phyloP scores from a whole-genome alignment of 2,888 invertebrate genomes.

The Lymantria dispar region DNA sequence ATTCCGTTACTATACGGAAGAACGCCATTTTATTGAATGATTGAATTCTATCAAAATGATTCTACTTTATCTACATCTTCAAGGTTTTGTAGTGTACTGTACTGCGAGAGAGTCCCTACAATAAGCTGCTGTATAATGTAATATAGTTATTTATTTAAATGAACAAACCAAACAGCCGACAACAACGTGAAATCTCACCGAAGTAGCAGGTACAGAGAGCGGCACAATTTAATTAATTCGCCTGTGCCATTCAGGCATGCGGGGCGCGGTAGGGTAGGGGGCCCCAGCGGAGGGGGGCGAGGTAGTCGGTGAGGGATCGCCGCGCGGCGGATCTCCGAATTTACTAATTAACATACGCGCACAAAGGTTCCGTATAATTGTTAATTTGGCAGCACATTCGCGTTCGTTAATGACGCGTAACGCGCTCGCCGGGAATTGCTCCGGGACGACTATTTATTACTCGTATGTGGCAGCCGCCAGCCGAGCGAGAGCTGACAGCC shows the following conservation, averaged over 20 bases:
- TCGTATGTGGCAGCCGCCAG: slow-evolving; percentile 62
- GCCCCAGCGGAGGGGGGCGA: slow-evolving; percentile 2
- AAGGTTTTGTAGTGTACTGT: too few species aligned
- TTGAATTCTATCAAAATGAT: too few species aligned
- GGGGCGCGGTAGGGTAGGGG: background rate
- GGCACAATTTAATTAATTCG: slow-evolving; percentile 36
- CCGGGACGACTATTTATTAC: slow-evolving; percentile 43
- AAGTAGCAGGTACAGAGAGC: slow-evolving; percentile 12
- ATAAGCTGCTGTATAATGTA: too few species aligned
- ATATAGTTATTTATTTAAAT: background rate
- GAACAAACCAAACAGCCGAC: background rate
- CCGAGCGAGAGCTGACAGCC: slow-evolving; percentile 27
- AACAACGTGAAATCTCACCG: slow-evolving; percentile 16
- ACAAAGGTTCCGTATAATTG: slow-evolving; percentile 68
- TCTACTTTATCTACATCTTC: too few species aligned
- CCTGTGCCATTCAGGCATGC: slow-evolving; percentile 6
- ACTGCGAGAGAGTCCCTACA: too few species aligned
- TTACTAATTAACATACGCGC: slow-evolving; percentile 74
- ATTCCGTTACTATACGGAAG: too few species aligned
- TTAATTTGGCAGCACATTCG: slow-evolving; percentile 77
- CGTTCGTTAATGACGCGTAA: slow-evolving; percentile 70
- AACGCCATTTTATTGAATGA: too few species aligned
- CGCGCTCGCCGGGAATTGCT: slow-evolving; percentile 41
- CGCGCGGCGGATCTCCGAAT: slow-evolving; percentile 46
- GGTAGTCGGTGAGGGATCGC: background rate